A percentile compares a stretch with the other conserved stretches of the same genome.
phyloP scores from a whole-genome alignment of 2,888 invertebrate genomes.

The Pristionchus entomophagus region DNA sequence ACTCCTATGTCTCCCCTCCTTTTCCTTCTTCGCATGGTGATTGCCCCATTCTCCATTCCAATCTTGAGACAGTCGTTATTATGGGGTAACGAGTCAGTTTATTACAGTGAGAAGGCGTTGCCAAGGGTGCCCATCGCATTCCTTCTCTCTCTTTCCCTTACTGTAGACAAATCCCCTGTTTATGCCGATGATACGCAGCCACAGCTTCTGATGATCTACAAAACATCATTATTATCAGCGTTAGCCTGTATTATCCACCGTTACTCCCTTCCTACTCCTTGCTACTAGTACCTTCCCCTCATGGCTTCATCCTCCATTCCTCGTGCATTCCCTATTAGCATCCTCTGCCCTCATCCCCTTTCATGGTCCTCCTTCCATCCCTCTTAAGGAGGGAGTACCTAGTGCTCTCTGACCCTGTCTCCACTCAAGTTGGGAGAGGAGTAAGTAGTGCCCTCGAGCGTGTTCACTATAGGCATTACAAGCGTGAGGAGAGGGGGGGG shows the following conservation, averaged over 20 bases:
- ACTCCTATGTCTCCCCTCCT: background rate
- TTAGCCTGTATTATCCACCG: too few species aligned
- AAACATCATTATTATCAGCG: too few species aligned
- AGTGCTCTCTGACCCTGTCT: conserved; percentile 39
- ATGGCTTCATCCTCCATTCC: background rate
- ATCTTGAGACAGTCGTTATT: background rate
- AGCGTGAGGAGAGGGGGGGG: too few species aligned
- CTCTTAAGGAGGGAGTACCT: background rate
- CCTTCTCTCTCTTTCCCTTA: background rate
- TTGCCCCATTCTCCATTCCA: background rate
- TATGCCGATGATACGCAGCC: too few species aligned
- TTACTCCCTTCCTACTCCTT: background rate
- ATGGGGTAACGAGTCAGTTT: conserved; percentile 4
- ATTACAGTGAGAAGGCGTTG: conserved; percentile 31
- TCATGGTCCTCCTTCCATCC: background rate
- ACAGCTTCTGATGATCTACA: too few species aligned
- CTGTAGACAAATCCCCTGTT: background rate
- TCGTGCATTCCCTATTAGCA: conserved; percentile 16
- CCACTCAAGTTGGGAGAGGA: background rate
- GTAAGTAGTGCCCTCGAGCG: conserved; percentile 31
- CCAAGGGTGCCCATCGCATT: background rate
- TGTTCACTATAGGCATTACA: conserved; percentile 36
- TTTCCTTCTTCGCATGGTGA: background rate
- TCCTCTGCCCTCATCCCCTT: conserved; percentile 1
- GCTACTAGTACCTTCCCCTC: background rate